phyloP scores from a whole-genome alignment of 1,140 invertebrate genomes.

The Ceratosolen solmsi region DNA sequence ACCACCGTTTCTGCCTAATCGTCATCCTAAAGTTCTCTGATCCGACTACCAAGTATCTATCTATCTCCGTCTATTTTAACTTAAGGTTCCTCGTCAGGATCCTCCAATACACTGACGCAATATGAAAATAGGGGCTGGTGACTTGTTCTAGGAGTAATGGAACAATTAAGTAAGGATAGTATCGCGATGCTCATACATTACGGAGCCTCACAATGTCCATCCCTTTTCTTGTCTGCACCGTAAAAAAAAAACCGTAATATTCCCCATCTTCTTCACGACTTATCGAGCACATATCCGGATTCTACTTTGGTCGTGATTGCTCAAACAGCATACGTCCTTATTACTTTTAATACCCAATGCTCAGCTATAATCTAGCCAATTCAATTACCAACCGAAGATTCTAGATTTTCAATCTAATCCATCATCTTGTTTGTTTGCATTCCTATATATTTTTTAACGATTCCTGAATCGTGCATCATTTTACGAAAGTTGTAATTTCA shows the following conservation, averaged over 20 bases:
- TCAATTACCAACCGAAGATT: background rate
- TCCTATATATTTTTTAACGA: no score
- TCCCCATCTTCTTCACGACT: background rate
- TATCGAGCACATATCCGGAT: no score
- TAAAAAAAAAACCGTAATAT: no score
- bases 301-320: no score
- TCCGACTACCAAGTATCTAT: background rate
- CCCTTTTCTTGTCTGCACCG: background rate
- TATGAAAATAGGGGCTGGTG: background rate
- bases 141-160: background rate
- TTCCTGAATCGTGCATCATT: no score
- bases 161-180: background rate
- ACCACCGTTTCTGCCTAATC: background rate
- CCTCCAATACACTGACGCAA: background rate
- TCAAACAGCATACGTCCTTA: no score
- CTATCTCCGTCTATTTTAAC: background rate
- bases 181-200: background rate
- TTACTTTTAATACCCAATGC: background rate
- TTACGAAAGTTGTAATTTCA: no score
- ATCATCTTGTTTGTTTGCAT: no score
- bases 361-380: background rate
- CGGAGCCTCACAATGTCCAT: background rate
- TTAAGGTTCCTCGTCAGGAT: background rate
- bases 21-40: background rate
- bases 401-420: no score